phyloP scores from a whole-genome alignment of 2,888 invertebrate species.

The Andricus quercusramuli region DNA sequence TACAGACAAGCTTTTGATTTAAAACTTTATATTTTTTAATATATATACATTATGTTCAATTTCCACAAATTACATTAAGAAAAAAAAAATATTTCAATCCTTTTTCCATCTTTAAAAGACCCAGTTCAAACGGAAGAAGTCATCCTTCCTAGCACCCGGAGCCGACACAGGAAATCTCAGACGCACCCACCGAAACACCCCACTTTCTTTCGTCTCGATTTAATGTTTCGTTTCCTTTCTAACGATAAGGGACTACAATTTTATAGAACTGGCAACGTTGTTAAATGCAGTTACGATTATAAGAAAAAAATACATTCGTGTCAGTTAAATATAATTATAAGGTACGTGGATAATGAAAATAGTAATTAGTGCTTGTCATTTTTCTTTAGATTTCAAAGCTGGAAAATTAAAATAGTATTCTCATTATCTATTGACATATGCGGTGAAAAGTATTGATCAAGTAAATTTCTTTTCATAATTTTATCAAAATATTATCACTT shows the following conservation, averaged over 20 bases:
- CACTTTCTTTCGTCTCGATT: constrained; percentile 74
- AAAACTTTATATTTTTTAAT: no score
- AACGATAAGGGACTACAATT: constrained; percentile 74
- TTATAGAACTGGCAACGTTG: constrained; percentile 64
- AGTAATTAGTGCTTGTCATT: no score
- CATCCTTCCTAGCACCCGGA: constrained; percentile 70
- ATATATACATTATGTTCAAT: not conserved
- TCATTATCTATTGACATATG: no score
- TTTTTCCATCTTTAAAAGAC: constrained; percentile 46
- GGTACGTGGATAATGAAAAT: not conserved
- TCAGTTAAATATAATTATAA: not conserved
- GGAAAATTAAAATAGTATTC: no score
- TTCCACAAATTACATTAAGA: not conserved
- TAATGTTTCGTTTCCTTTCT: constrained; percentile 76
- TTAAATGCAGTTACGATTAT: not conserved
- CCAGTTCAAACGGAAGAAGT: constrained; percentile 64
- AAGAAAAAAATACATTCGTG: not conserved
- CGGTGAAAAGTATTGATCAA: no score
- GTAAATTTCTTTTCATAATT: no score
- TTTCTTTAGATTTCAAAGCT: no score
- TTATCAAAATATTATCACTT: no score
- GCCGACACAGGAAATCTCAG: constrained; percentile 76
- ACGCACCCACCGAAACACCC: constrained; percentile 77
- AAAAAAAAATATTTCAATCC: not conserved
- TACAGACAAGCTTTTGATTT: no score